Evolutionary conservation across 1,140 invertebrate genomes (phyloP), one percentile per base, ranked within the genome.

Genomic region (Mercenaria mercenaria): DNA sequence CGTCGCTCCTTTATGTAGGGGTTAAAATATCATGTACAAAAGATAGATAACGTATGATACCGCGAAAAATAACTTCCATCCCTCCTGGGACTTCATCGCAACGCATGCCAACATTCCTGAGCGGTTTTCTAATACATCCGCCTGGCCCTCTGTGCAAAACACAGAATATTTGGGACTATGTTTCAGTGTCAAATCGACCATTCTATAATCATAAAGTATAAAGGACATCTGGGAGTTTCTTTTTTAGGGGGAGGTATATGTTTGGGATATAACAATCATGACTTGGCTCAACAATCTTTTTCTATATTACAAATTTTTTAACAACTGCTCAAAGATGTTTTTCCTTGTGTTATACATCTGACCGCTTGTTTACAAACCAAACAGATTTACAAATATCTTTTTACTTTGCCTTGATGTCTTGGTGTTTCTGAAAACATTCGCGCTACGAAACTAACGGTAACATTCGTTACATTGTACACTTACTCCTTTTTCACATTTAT

Each of bases 301-400:
- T 77, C 74, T 43, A 26, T n/a, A 43, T 43, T 10, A 43, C 13
- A 32, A 34, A 41, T 8, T 77, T 77, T 26, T 41, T 77, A 41
- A 37, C 43, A 6, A 34, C 74, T 20, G 74, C 8, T 26, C 4
- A n/a, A 3, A 77, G 74, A 77, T 77, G 41, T 4, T 15, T 41
- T 41, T 77, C 15, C 10, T 47, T 47, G 43, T 47, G 43, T 47
- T 8, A 6, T n/a, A 47, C 43, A 6, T 8, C 15, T 47, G 6
- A 47, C 15, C 15, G 37, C 69, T 8, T 20, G 3, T 39, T 74
- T 39, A 37, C 69, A 74, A 6, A 32, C 34, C 69, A 74, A 8
- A 74, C 69, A 3, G 18, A 32, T 74, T 74, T 8, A 74, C 69
- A 74, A 32, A 74, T 74, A 39, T 39, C 32, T 37, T 74, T 74